Evolutionary conservation across 2,113 vertebrate species (phyloP).

Genomic region (Microcebus tavaratra): DNA sequence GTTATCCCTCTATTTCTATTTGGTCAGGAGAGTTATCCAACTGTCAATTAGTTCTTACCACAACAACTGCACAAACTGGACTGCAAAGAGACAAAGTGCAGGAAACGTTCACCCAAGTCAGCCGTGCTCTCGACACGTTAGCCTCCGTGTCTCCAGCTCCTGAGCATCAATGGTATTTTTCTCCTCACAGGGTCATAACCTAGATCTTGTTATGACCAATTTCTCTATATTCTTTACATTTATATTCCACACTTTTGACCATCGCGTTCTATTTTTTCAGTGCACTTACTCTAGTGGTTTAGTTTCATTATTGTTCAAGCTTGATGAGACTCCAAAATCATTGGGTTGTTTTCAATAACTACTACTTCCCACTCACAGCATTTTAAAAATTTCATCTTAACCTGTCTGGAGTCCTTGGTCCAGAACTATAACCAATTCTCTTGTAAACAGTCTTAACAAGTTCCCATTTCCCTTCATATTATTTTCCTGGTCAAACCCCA

Average conservation of each 20-base stretch:
- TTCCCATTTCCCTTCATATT: neutral
- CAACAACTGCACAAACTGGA: neutral
- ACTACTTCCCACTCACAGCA: neutral
- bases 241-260: neutral
- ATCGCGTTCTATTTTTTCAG: neutral
- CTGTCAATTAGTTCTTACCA: neutral
- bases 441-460: neutral
- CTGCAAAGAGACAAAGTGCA: neutral
- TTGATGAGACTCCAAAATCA: neutral
- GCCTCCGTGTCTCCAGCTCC: neutral
- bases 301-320: neutral
- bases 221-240: neutral
- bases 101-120: neutral
- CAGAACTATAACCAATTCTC: neutral
- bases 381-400: neutral
- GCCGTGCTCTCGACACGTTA: neutral
- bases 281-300: neutral
- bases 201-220: neutral
- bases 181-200: neutral
- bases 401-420: neutral
- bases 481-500: neutral
- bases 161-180: neutral
- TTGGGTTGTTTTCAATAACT: neutral
- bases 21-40: neutral
- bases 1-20: neutral